phyloP scores from a whole-genome alignment of 2,888 invertebrate species.

The Dryobotodes eremita region DNA sequence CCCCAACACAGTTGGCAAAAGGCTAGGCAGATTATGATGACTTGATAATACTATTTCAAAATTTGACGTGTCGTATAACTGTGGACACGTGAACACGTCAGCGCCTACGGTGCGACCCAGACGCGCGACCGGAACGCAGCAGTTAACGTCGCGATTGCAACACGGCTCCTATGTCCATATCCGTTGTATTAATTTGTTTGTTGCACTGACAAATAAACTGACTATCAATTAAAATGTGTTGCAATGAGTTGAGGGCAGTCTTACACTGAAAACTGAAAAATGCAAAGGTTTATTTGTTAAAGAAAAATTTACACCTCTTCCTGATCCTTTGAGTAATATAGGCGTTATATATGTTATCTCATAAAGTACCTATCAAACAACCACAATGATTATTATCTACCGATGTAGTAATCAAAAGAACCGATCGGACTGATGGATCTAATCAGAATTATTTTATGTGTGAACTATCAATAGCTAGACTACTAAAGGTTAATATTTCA shows the following conservation, averaged over 20 bases:
- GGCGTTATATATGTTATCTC: neutral
- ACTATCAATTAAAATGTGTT: conserved; percentile 4
- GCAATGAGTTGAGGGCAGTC: neutral
- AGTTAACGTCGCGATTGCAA: conserved; percentile 48
- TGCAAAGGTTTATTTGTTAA: neutral
- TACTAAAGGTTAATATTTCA: too few relatives aligned
- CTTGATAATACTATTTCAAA: neutral
- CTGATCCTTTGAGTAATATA: neutral
- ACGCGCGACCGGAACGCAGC: conserved; percentile 56
- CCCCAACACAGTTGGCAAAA: neutral
- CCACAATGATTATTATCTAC: neutral
- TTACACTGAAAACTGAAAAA: neutral
- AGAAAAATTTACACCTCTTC: neutral
- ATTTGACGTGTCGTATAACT: neutral
- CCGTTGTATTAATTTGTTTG: conserved; percentile 29
- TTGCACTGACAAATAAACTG: conserved; percentile 4
- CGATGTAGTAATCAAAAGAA: too few relatives aligned
- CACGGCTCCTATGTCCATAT: conserved; percentile 36
- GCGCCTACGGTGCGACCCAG: conserved; percentile 8
- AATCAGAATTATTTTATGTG: too few relatives aligned
- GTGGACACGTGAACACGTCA: conserved; percentile 17
- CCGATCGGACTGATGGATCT: too few relatives aligned
- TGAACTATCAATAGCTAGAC: too few relatives aligned
- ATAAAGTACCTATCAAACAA: neutral
- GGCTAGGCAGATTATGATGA: too few relatives aligned